Evolutionary conservation across 2,797 vertebrate species (phyloP), one percentile per base, ranked within the genome.

Genomic region (Acanthurus tractus): DNA sequence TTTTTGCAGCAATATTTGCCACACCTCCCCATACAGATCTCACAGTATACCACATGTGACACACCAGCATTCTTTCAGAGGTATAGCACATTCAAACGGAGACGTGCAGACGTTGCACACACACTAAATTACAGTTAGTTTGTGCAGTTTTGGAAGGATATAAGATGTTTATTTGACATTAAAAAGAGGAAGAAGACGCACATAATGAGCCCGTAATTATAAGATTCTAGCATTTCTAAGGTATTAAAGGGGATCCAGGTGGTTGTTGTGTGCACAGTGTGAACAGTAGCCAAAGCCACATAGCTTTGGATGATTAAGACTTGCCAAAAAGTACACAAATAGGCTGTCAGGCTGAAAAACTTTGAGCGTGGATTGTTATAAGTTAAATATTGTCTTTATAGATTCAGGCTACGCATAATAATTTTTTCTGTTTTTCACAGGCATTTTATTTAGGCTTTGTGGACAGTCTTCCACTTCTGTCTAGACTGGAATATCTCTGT

Each of bases 241-340:
- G 2, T 49, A 6, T 55, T 1, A 22, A 22, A 46, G 9, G 9
- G 10, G 17, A 48, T 48, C 6, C 25, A 53, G 17, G 14, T n/a
- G n/a, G 9, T 45, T 40, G 20, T 12, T 25, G 20, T 25, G 11
- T 63, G 45, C 23, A 58, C 6, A 46, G 23, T 61, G 52, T 15
- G 15, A 63, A 20, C 18, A 54, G 53, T 13, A 62, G 54, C 15
- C 40, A 69, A 69, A 76, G 34, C 29, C 50, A 38, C 15, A 22
- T 18, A 3, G n/a, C 3, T 40, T 49, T 50, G 1, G 17, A 11
- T 46, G 20, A 40, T n/a, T 61, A 56, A 61, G 54, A 34, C 46
- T 48, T 48, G 13, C 17, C 15, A n/a, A 71, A 38, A 55, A 18
- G 36, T 45, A 46, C 15, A 68, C 23, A 55, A 45, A 55, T 25